Evolutionary conservation across 1,140 invertebrate genomes (phyloP), one percentile per base, ranked within the genome.

Genomic region (Pissodes strobi): DNA sequence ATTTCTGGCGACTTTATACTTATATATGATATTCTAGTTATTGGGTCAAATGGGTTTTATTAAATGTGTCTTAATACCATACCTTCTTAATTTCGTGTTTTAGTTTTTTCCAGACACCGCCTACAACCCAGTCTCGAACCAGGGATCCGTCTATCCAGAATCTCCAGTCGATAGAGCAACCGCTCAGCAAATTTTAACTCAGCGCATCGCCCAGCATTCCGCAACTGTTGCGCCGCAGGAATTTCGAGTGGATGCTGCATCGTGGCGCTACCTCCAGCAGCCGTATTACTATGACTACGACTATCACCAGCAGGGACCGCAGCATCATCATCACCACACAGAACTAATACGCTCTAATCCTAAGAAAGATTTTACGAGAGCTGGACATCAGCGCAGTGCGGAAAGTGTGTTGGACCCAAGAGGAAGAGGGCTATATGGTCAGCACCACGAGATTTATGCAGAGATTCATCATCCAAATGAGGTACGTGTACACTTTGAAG

Each of bases 21-120:
- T n/a, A n/a, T n/a, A n/a, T n/a, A n/a, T n/a, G n/a, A n/a, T n/a
- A n/a, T n/a, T n/a, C n/a, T n/a, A n/a, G n/a, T n/a, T n/a, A n/a
- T n/a, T n/a, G n/a, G n/a, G n/a, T n/a, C n/a, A n/a, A n/a, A n/a
- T n/a, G n/a, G n/a, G 25, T 27, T 27, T 27, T 22, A 49, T 12
- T 17, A 4, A 9, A 30, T 15, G 27, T 52, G 10, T 12, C 23
- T 30, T 4, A 52, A 19, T 52, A 51, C 12, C 2, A 46, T 22
- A 45, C 0, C 13, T 43, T 13, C 49, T 58, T 23, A 18, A 2
- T 45, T 34, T 19, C 18, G 1, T 41, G 71, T 81, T 78, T 5
- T 79, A 94, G 91, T 92, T 92, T 80, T 94, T 93, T 77, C 87
- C 90, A 52, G 90, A 92, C 76, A 90, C 90, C 43, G 92, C 91